Base-by-base conservation (phyloP, 2,888 invertebrate genomes). In the Pristionchus mayeri region DNA sequence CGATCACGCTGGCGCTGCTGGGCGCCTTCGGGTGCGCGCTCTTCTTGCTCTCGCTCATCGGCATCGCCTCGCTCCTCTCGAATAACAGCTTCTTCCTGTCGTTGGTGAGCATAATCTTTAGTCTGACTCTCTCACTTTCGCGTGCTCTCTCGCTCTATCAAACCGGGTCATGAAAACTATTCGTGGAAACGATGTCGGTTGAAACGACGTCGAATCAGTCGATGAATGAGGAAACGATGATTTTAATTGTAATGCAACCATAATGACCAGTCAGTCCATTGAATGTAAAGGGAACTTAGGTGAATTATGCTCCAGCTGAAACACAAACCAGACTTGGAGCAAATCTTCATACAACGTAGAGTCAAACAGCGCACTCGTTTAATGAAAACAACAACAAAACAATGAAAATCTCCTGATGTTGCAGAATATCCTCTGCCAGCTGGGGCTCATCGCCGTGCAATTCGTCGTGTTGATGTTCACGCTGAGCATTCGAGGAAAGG, bases 31-130 rank as follows among this genome's bases (percentile, higher is more conserved):
- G 52, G 3, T 18, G 50, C 6, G 50, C 54, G 18, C 84, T 84
- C 34, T 84, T 71, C 75, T 0, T 84, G 7, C 84, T 84, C 52
- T 84, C 71, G 1, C 27, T 84, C 16, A 71, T 84, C 54, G 84
- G 84, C 34, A 84, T 84, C 6, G 34, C 54, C 3, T 84, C 84
- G 16, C 18, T 84, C 11, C 75, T 84, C 4, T 71, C 84, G 18
- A 75, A 71, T 40, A 75, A 48, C 75, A 75, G 71, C 75, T 75
- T 84, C 84, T 84, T 84, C 75, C 54, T 84, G n/a, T 84, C 84
- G 9, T 30, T 82, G 48, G 82, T 82, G 7, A 52, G 52, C 0
- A 40, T 75, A 4, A 44, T 44, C 44, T 27, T 63, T 63, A 18
- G 6, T 27, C 37, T 44, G 16, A 44, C n/a, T n/a, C n/a, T n/a